Evolutionary conservation across 2,113 vertebrate species (phyloP), one percentile per base, ranked within the genome.

Genomic region (Lamprologus tigripictilis): DNA sequence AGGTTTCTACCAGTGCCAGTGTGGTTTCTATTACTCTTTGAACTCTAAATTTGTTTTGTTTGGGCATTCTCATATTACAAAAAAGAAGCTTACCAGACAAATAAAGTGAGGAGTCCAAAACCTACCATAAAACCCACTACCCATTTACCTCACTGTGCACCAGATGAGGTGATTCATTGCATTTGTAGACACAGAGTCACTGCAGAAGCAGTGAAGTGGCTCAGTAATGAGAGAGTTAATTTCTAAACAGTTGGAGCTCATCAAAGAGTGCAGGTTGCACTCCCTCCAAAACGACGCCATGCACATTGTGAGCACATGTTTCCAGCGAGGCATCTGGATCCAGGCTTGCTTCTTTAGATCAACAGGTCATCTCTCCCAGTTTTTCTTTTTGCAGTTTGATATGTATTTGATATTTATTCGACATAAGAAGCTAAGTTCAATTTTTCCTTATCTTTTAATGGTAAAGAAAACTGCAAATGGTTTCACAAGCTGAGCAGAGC

Each of bases 1-100:
- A 49, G 26, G 42, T 47, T 78, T 16, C 0, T 47, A 8, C 1
- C 23, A 28, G 21, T 73, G 5, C 16, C 42, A 76, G 0, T 8
- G 6, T 47, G 23, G 71, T 76, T 49, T 49, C 17, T 8, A 0
- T 5, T 12, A 49, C 10, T 78, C 5, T 76, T 45, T 73, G 40
- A 73, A 73, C 23, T 19, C 14, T 8, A 78, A 49, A 11, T 78
- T 12, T 28, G 16, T 31, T 49, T 49, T 49, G 2, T 78, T 78
- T 19, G 42, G 71, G 17, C 4, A 2, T 4, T 49, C 16, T 78
- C 2, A 31, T 31, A 31, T 78, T 31, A 66, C 17, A 63, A 35
- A 63, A 14, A 26, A 7, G 3, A 26, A 9, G 16, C 17, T 19
- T 35, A 12, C 10, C 10, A 37, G 61, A 21, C 7, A 21, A 66